Conservation (phyloP, 2,113 vertebrate genomes). For the Rousettus leschenaultii region DNA sequence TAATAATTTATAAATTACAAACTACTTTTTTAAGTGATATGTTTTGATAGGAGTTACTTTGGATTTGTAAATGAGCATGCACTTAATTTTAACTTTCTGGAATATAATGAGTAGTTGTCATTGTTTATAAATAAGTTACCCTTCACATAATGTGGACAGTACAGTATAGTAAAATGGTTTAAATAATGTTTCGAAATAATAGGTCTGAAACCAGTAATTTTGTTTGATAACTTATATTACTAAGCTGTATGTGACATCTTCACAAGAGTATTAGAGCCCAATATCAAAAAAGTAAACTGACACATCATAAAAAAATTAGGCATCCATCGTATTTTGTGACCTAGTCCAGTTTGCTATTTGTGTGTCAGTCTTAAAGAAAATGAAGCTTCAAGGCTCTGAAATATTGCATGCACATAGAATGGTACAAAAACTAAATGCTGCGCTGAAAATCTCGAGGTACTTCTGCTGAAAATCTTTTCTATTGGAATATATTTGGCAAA, state of each 20-base stretch:
- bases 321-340: background rate
- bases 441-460: slow-evolving; percentile 9
- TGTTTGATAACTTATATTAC: background rate
- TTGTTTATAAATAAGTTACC: background rate
- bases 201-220: background rate
- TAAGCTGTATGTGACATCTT: background rate
- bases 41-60: background rate
- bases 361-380: background rate
- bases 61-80: background rate
- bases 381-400: background rate
- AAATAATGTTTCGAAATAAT: background rate
- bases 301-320: background rate
- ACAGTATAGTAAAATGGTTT: background rate
- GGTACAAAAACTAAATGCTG: background rate
- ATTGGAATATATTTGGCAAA: background rate
- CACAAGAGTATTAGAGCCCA: background rate
- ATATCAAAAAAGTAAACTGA: background rate
- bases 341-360: background rate
- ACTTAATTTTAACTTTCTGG: slow-evolving; percentile 28
- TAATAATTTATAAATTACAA: background rate
- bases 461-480: slow-evolving; percentile 4
- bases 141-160: background rate
- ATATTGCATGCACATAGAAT: background rate
- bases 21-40: background rate
- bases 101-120: background rate